Base-by-base conservation (phyloP, 2,888 invertebrate genomes). In the Erannis defoliaria region DNA sequence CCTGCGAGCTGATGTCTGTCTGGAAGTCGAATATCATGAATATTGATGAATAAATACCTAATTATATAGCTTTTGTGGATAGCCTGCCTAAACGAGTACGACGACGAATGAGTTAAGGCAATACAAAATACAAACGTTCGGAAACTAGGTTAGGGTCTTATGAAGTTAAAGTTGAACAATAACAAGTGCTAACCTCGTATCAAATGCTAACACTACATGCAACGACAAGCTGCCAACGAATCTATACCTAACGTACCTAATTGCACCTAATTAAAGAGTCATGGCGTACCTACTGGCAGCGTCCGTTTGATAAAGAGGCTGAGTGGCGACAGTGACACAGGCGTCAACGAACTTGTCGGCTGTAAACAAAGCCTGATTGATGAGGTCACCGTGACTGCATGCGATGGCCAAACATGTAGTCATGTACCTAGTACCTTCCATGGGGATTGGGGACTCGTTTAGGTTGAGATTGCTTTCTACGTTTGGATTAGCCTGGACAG, bases 301-400 rank as follows among this genome's bases (percentile, higher is more conserved):
- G 12, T 9, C 16, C 9, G 26, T 8, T 46, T 33, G 46, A 55
- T 45, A 42, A 55, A 46, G 33, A 48, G 48, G 23, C 49, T n/a
- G 23, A 37, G 37, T 42, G 50, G 33, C 31, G 35, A 33, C 49
- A 51, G 33, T 51, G 54, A 43, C 43, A 50, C 43, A 45, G 38
- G 51, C 66, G 79, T 78, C 79, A 78, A 75, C 71, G 79, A 80
- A 78, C 80, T 66, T 61, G 57, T 54, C 40, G 51, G 67, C 66
- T 50, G 68, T 69, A 70, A 72, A 78, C 73, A 74, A 70, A 66
- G 66, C 58, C 57, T 73, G 71, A 77, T 69, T 74, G 73, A 77
- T 78, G 78, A 76, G 64, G 70, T 74, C 72, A 70, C 48, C 42
- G 14, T 23, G 54, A 63, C 50, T 53, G 21, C 55, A 54, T 60